Evolutionary conservation across 2,113 vertebrate genomes (phyloP).

Genomic region (Catharus minimus): DNA sequence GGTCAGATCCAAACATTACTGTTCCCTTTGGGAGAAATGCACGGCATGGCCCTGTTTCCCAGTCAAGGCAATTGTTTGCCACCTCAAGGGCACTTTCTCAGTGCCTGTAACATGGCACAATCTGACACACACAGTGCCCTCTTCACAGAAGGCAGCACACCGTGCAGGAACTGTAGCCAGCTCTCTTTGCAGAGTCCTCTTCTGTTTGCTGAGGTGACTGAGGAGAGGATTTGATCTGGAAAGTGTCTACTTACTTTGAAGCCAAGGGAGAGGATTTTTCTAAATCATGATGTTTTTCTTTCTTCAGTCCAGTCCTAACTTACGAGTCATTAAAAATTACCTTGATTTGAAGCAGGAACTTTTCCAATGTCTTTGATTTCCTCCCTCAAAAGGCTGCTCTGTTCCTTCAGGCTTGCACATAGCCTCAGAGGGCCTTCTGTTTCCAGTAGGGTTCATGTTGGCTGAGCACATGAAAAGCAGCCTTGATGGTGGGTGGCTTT

Average conservation of each 20-base stretch:
- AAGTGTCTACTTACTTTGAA: not conserved
- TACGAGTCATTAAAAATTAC: constrained; percentile 1
- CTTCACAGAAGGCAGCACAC: not conserved
- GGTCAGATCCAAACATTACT: not conserved
- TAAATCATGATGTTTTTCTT: not conserved
- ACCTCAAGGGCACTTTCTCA: not conserved
- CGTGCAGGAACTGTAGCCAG: not conserved
- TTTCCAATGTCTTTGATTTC: constrained; percentile 4
- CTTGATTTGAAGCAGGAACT: constrained; percentile 21
- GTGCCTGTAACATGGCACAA: not conserved
- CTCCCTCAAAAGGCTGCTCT: not conserved
- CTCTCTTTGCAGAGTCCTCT: not conserved
- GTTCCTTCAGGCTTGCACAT: not conserved
- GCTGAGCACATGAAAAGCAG: constrained; percentile 37
- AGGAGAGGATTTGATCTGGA: not conserved
- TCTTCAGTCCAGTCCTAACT: not conserved
- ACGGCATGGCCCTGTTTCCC: not conserved
- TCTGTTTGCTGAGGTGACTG: not conserved
- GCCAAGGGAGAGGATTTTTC: not conserved
- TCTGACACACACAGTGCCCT: not conserved
- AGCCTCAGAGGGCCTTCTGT: constrained; percentile 4
- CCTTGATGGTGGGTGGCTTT: constrained; percentile 44
- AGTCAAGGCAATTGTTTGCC: not conserved
- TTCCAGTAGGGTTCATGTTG: not conserved
- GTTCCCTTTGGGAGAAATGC: not conserved